A percentile compares a stretch with the other conserved stretches of the same genome.
Evolutionary conservation across 2,797 vertebrate genomes (phyloP).

Genomic region (Tamandua tetradactyla): DNA sequence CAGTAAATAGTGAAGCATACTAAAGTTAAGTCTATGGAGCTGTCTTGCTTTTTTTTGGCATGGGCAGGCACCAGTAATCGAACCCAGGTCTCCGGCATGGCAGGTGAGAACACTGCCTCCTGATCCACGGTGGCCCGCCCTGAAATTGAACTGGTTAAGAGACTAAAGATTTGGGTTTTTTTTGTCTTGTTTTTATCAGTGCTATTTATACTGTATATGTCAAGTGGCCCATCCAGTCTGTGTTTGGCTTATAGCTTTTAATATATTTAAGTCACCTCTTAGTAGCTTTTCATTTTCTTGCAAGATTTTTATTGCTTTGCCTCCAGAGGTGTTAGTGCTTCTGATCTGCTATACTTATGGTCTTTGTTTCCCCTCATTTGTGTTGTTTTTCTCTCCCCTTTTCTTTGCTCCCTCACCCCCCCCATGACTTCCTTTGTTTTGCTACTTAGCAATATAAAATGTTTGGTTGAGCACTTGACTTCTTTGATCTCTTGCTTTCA

Average conservation of each 20-base stretch:
- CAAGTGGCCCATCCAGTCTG: background rate
- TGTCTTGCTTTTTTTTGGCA: conserved; percentile 9
- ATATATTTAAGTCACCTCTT: background rate
- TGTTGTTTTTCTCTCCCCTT: background rate
- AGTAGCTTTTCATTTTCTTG: conserved; percentile 50
- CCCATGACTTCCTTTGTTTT: background rate
- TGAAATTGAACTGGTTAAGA: too few relatives aligned
- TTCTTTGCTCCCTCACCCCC: too few relatives aligned
- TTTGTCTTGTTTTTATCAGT: background rate
- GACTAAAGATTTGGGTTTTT: too few relatives aligned
- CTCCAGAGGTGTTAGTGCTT: background rate
- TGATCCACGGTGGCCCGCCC: too few relatives aligned
- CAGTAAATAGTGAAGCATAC: conserved; percentile 33
- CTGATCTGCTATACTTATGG: background rate
- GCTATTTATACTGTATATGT: conserved; percentile 1
- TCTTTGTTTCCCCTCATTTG: conserved; percentile 35
- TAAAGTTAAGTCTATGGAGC: background rate
- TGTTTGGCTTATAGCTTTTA: conserved; percentile 29
- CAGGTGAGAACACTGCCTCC: too few relatives aligned
- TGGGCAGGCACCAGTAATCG: too few relatives aligned
- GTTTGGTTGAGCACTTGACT: background rate
- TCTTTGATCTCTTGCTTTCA: conserved; percentile 19
- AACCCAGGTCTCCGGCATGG: too few relatives aligned
- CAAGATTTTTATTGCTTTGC: conserved; percentile 13
- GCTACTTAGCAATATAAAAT: conserved; percentile 20